These are phyloP conservation scores for Sclerodermus sp. DNA, from an alignment of 2,888 invertebrate species.

Conservation along the genomic window DNA sequence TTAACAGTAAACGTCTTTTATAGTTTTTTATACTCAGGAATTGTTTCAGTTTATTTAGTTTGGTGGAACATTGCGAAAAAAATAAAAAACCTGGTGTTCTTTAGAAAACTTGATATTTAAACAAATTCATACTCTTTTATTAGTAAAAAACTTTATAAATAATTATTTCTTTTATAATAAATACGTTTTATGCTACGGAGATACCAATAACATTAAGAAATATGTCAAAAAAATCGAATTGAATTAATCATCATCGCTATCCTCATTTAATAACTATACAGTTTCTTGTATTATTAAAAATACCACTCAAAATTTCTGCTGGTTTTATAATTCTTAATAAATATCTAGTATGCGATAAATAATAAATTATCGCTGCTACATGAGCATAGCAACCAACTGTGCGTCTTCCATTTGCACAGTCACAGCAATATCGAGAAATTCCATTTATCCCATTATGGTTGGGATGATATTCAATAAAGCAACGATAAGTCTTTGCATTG, in stretches of 20 bases:
- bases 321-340: conserved; percentile 2
- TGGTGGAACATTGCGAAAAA: no score
- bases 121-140: no score
- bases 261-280: not conserved
- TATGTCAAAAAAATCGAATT: no score
- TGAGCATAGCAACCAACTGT: not conserved
- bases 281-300: not conserved
- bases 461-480: not conserved
- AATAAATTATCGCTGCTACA: conserved; percentile 3
- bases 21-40: no score
- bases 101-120: no score
- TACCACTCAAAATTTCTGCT: not conserved
- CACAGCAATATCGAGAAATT: conserved; percentile 22
- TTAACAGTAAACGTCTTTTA: no score
- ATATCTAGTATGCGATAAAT: not conserved
- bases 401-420: conserved; percentile 9
- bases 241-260: conserved; percentile 3
- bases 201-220: no score
- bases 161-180: no score
- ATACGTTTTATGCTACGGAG: no score
- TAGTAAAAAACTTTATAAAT: no score
- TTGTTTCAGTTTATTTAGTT: no score
- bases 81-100: no score
- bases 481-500: not conserved
- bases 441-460: not conserved